Percentiles rank a stretch among this genome's conserved stretches.
phyloP scores from a whole-genome alignment of 37 sponge, comb jelly and placozoan species.

The Chondrilla cf. caribensis region DNA sequence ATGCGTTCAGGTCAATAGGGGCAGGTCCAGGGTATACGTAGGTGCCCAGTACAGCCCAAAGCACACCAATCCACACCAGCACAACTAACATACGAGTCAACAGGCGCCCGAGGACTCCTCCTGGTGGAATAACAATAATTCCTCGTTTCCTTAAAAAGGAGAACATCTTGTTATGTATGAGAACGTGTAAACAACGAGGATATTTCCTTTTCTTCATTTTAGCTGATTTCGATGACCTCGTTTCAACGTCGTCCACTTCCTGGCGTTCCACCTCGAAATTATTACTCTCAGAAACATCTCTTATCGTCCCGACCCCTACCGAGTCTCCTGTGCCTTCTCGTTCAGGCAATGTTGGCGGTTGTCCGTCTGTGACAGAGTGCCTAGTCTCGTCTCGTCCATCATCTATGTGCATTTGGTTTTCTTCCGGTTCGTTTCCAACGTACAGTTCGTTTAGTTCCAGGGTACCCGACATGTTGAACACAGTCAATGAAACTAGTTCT shows the following conservation, averaged over 20 bases:
- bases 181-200: not conserved
- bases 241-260: not conserved
- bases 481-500: too few species aligned
- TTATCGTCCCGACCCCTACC: too few species aligned
- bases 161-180: not conserved
- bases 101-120: not conserved
- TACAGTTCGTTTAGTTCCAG: too few species aligned
- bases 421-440: too few species aligned
- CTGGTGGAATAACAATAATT: conserved; percentile 6
- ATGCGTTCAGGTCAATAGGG: not conserved
- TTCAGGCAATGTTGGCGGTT: too few species aligned
- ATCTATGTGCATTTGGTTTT: too few species aligned
- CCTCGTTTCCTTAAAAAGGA: not conserved
- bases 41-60: conserved; percentile 67
- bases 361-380: too few species aligned
- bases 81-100: conserved; percentile 51
- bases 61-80: conserved; percentile 51
- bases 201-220: not conserved
- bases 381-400: too few species aligned
- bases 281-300: too few species aligned
- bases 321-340: too few species aligned
- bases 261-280: not conserved
- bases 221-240: not conserved
- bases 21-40: not conserved
- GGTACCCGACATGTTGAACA: too few species aligned